Base-by-base conservation (phyloP, 2,797 vertebrate genomes). In the Sarcophilus harrisii region DNA sequence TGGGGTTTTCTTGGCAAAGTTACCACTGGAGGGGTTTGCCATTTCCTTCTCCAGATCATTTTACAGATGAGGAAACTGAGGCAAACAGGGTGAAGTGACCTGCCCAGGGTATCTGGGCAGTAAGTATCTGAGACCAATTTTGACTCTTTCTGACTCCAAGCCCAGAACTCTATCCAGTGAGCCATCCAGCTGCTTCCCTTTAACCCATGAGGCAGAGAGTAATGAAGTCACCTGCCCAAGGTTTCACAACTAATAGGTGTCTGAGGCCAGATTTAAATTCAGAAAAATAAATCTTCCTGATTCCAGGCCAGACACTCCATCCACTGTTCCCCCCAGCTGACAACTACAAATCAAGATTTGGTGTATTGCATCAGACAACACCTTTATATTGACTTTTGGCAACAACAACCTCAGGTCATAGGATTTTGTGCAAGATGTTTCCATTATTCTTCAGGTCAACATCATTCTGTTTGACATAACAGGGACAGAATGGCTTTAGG, bases 401-500 rank as follows among this genome's bases (percentile, higher is more conserved):
- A 87, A 60, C 90, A 55, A 3, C 62, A 87, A 32, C 91, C 14
- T 91, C 91, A 91, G 49, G 62, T 14, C 91, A 89, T 32, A 62
- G 66, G 93, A 1, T 95, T 92, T 58, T 92, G 58, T 57, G 93
- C 55, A 29, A 52, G 59, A 91, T 24, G 29, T 59, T 81, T 16
- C 87, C 58, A 49, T 92, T 93, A 87, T 73, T 93, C 54, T 91
- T 55, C 54, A 55, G 54, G 9, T 55, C 54, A 10, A 55, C 54
- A 55, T 4, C 81, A 45, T 28, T 27, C 0, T 24, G 60, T 55
- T 45, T 27, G 57, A 81, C 57, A 58, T 73, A 91, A 49, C 49
- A 16, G 81, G 89, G 8, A 95, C 45, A 87, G 18, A 58, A 91
- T 96, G 60, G 32, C 60, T 91, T 62, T 54, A 90, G 81, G 45